Evolutionary conservation across 1,140 invertebrate species (phyloP).

Genomic region (Listronotus bonariensis): DNA sequence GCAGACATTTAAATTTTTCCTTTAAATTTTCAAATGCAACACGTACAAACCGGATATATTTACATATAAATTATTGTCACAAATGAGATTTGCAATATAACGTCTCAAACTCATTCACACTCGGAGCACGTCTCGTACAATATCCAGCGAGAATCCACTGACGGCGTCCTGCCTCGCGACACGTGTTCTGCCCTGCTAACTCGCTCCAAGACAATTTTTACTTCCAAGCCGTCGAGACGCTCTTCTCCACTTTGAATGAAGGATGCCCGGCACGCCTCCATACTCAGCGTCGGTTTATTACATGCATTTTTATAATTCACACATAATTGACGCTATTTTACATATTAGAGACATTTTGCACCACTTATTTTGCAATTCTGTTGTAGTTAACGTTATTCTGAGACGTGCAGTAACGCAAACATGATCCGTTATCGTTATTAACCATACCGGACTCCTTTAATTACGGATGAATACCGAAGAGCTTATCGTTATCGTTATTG

Average conservation of each 20-base stretch:
- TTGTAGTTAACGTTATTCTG: too few relatives aligned
- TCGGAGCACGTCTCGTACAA: conserved; percentile 47
- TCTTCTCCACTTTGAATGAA: conserved; percentile 8
- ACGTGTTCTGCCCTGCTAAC: conserved; percentile 40
- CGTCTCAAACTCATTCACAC: conserved; percentile 44
- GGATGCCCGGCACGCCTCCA: conserved; percentile 13
- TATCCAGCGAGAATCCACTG: conserved; percentile 47
- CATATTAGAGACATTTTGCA: too few relatives aligned
- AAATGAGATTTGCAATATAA: conserved; percentile 56
- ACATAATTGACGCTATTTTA: conserved; percentile 3
- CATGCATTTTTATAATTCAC: conserved; percentile 15
- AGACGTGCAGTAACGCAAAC: too few relatives aligned
- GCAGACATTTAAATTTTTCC: conserved; percentile 39
- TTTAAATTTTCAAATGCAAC: conserved; percentile 48
- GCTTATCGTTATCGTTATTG: too few relatives aligned
- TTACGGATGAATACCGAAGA: too few relatives aligned
- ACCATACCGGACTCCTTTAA: too few relatives aligned
- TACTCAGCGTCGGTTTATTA: conserved; percentile 16
- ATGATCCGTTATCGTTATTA: too few relatives aligned
- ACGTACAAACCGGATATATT: conserved; percentile 51
- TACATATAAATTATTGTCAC: conserved; percentile 56
- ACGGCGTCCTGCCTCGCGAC: conserved; percentile 36
- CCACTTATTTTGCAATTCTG: too few relatives aligned
- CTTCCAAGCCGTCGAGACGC: conserved; percentile 1
- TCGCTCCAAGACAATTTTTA: conserved; percentile 40